Evolutionary conservation across 2,113 vertebrate species (phyloP).

Genomic region (Heloderma charlesbogerti): DNA sequence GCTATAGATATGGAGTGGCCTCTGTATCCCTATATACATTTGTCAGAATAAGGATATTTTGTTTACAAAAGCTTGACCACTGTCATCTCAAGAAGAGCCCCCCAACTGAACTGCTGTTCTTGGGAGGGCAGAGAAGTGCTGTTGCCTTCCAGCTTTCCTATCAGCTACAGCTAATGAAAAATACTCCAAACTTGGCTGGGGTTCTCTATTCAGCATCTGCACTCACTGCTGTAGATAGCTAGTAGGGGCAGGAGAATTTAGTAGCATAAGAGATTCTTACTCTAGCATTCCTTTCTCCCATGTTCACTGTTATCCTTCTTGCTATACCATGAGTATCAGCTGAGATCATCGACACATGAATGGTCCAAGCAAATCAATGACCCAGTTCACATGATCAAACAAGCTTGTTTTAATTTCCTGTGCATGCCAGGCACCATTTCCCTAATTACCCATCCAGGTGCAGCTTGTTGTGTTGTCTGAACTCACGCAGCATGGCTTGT

Average conservation of each 20-base stretch:
- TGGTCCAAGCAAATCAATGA: background rate
- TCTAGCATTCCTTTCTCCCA: background rate
- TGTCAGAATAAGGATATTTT: background rate
- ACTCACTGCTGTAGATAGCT: background rate
- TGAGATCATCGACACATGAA: background rate
- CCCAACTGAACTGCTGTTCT: background rate
- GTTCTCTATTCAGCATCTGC: background rate
- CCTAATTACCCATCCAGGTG: too few relatives aligned
- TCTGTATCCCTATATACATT: background rate
- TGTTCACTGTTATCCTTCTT: background rate
- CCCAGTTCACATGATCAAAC: too few relatives aligned
- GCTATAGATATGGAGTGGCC: background rate
- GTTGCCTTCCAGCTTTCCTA: background rate
- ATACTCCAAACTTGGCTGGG: background rate
- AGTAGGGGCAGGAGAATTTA: background rate
- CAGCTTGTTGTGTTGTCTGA: too few relatives aligned
- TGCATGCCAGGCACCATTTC: too few relatives aligned
- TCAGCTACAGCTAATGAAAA: background rate
- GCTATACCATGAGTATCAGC: background rate
- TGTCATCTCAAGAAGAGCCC: background rate
- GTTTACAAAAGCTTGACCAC: background rate
- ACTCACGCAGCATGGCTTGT: too few relatives aligned
- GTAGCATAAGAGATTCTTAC: background rate
- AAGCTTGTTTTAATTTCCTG: too few relatives aligned
- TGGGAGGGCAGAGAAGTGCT: too few relatives aligned